phyloP scores from a whole-genome alignment of 2,888 invertebrate genomes.

The Hedya salicella region DNA sequence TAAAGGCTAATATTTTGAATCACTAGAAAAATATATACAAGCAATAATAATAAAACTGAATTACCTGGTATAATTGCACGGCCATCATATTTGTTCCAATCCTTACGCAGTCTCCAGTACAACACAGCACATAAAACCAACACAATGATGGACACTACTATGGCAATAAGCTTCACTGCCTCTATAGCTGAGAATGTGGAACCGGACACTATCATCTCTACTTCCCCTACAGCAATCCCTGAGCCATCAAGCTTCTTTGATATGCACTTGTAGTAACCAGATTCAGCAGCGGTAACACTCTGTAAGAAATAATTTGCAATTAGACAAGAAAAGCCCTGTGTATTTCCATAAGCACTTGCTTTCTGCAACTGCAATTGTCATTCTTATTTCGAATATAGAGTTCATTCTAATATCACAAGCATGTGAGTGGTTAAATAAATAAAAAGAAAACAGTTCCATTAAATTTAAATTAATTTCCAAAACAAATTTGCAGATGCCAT shows the following conservation, averaged over 20 bases:
- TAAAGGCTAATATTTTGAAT: too few species aligned
- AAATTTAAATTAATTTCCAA: neutral
- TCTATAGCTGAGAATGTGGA: conserved; percentile 71
- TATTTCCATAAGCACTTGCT: too few species aligned
- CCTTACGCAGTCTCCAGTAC: conserved; percentile 72
- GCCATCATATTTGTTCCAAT: conserved; percentile 76
- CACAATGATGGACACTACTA: conserved; percentile 76
- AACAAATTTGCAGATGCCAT: too few species aligned
- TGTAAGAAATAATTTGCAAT: conserved; percentile 62
- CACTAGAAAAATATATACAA: too few species aligned
- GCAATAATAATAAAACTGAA: neutral
- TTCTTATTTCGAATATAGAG: too few species aligned
- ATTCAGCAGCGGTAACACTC: conserved; percentile 86
- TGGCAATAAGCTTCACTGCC: conserved; percentile 77
- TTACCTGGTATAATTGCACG: conserved; percentile 71
- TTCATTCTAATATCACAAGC: too few species aligned
- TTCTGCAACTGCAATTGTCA: too few species aligned
- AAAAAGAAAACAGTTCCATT: too few species aligned
- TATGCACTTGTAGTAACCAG: conserved; percentile 87
- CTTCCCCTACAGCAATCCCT: conserved; percentile 82
- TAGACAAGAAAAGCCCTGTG: too few species aligned
- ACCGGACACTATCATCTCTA: conserved; percentile 86
- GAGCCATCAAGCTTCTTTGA: conserved; percentile 84
- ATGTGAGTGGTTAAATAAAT: too few species aligned
- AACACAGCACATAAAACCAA: conserved; percentile 74